Evolutionary conservation across 1,140 invertebrate species (phyloP).

Genomic region (Episyrphus balteatus): DNA sequence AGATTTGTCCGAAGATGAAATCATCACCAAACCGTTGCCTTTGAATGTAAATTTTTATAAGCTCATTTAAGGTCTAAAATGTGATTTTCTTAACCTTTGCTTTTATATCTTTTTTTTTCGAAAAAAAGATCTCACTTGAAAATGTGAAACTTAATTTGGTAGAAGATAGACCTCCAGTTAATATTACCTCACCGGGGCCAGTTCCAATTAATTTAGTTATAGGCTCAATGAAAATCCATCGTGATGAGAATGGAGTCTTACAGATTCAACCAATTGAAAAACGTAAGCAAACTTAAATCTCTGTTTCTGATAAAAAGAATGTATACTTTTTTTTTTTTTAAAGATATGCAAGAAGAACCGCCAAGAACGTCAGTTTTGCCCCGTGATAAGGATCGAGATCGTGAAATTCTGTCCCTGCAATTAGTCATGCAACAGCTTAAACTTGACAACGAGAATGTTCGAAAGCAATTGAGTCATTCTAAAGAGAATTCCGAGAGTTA

Average conservation of each 20-base stretch:
- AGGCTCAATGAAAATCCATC: constrained; percentile 51
- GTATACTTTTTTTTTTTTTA: neutral
- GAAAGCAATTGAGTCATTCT: constrained; percentile 44
- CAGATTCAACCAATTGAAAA: constrained; percentile 50
- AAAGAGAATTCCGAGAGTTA: constrained; percentile 54
- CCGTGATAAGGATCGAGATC: constrained; percentile 32
- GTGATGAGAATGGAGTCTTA: constrained; percentile 59
- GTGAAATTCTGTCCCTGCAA: constrained; percentile 40
- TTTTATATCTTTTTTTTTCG: neutral
- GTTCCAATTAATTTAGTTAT: constrained; percentile 68
- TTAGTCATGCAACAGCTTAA: constrained; percentile 43
- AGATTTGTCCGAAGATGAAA: constrained; percentile 78
- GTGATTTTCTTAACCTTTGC: neutral
- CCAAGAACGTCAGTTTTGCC: constrained; percentile 10
- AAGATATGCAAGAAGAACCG: no score
- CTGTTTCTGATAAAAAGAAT: neutral
- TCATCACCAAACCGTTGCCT: constrained; percentile 64
- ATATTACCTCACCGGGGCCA: constrained; percentile 71
- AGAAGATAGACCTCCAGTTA: constrained; percentile 69
- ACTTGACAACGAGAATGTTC: constrained; percentile 53
- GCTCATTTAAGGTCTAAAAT: neutral
- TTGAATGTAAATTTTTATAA: constrained; percentile 48
- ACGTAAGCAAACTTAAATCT: constrained; percentile 8
- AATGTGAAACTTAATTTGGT: constrained; percentile 56
- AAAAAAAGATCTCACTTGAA: constrained; percentile 50